Percentiles rank a stretch among this genome's conserved stretches.
Conservation (phyloP, 2,797 vertebrate genomes). For the Helicolenus hilgendorfi region DNA sequence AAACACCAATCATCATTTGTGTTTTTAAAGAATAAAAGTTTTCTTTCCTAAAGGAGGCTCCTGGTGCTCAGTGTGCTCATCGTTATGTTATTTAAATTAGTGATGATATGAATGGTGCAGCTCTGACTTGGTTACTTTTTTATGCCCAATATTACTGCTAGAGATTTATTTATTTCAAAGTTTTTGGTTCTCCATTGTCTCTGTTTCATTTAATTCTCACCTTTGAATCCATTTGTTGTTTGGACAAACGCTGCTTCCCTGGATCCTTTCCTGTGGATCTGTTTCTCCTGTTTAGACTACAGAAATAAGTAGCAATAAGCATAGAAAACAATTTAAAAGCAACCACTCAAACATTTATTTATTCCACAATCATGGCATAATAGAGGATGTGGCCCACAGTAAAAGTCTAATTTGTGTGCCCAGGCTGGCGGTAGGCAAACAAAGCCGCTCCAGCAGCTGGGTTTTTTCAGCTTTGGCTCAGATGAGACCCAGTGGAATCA, state of each 20-base stretch:
- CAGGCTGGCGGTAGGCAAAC: slow-evolving; percentile 38
- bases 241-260: neutral
- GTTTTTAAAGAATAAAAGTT: no score
- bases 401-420: slow-evolving; percentile 20
- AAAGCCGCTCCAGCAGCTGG: slow-evolving; percentile 37
- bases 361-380: slow-evolving; percentile 47
- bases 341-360: slow-evolving; percentile 49
- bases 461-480: slow-evolving; percentile 36
- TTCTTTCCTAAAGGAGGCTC: neutral
- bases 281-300: slow-evolving; percentile 5
- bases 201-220: neutral
- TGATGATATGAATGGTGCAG: neutral
- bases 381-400: slow-evolving; percentile 10
- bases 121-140: neutral
- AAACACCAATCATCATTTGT: neutral
- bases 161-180: neutral
- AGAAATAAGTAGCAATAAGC: slow-evolving; percentile 30
- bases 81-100: neutral
- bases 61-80: neutral
- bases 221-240: neutral
- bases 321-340: slow-evolving; percentile 29
- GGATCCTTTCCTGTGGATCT: neutral
- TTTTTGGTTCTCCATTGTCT: neutral
- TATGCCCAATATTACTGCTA: neutral
- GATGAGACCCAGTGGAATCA: slow-evolving; percentile 54